Conservation (phyloP, 2,113 vertebrate genomes). For the Sporophila hypoxantha region DNA sequence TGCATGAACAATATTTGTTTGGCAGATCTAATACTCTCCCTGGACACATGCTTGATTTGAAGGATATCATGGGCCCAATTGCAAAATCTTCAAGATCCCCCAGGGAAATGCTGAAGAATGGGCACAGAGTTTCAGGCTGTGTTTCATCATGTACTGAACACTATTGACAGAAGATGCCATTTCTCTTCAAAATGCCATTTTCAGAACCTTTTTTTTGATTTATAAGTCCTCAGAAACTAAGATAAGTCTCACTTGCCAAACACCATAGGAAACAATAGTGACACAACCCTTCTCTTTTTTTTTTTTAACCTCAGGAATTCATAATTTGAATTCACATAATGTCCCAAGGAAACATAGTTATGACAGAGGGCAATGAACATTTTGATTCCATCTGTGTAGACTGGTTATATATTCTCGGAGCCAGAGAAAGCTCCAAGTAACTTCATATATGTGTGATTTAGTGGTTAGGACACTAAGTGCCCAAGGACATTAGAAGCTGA, state of each 20-base stretch:
- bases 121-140: neutral
- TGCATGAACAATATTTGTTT: neutral
- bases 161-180: neutral
- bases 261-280: neutral
- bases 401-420: neutral
- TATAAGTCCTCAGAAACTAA: neutral
- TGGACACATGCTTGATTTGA: neutral
- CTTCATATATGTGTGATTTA: neutral
- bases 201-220: neutral
- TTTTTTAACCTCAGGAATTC: neutral
- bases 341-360: neutral
- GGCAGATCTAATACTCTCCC: neutral
- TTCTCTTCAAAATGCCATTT: neutral
- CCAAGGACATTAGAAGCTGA: slow-evolving; percentile 7
- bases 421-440: neutral
- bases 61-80: neutral
- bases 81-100: neutral
- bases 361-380: neutral
- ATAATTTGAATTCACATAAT: neutral
- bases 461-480: neutral
- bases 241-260: neutral
- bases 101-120: neutral
- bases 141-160: neutral
- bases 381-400: neutral
- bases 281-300: neutral